These are phyloP conservation scores for Blera fallax DNA, from an alignment of 2,888 invertebrate species.

Conservation along the genomic window DNA sequence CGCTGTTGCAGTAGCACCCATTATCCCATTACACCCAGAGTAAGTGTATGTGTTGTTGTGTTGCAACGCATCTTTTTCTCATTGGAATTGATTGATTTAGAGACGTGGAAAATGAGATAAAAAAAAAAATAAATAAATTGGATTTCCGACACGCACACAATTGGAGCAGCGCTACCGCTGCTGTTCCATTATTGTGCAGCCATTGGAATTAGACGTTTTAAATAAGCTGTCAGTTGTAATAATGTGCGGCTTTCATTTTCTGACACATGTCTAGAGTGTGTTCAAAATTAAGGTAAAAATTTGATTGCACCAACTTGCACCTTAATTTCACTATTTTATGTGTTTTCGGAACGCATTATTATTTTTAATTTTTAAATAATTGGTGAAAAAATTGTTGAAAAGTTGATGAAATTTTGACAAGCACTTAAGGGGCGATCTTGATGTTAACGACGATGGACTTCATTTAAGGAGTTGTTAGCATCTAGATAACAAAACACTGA, in stretches of 20 bases:
- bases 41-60: constrained; percentile 45
- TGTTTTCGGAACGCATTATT: background rate
- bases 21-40: constrained; percentile 62
- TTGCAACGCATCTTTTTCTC: constrained; percentile 48
- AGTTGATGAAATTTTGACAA: no score
- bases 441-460: background rate
- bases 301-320: background rate
- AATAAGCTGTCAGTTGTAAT: constrained; percentile 30
- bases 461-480: background rate
- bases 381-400: no score
- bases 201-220: background rate
- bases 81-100: constrained; percentile 64
- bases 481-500: background rate
- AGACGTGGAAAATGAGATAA: constrained; percentile 53
- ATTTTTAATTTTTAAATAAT: background rate
- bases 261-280: background rate
- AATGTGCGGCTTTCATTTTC: background rate
- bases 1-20: constrained; percentile 48
- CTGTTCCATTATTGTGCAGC: background rate
- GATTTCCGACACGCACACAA: constrained; percentile 41
- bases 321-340: background rate
- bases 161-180: constrained; percentile 1
- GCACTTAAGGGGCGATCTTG: no score
- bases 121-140: constrained; percentile 29
- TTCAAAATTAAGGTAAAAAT: background rate